Evolutionary conservation across 2,888 invertebrate species (phyloP).

Genomic region (Polydrusus cervinus): DNA sequence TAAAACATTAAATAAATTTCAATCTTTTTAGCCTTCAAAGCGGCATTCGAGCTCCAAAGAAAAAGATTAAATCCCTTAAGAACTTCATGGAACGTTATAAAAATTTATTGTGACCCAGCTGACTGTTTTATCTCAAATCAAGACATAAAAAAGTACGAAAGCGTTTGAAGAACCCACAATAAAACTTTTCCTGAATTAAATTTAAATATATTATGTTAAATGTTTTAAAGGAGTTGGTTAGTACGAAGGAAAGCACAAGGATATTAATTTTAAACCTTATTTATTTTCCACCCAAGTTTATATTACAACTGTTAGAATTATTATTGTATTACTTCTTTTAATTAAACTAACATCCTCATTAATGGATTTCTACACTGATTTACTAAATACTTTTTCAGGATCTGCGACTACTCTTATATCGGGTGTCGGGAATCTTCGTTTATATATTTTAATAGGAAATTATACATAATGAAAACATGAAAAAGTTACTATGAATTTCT

Average conservation of each 20-base stretch:
- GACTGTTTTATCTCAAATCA: conserved; percentile 18
- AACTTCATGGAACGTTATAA: conserved; percentile 6
- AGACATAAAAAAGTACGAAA: neutral
- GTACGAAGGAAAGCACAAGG: neutral
- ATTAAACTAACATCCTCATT: too few species aligned
- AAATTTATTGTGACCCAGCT: conserved; percentile 11
- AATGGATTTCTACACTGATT: too few species aligned
- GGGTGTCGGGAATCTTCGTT: too few species aligned
- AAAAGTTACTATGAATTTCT: too few species aligned
- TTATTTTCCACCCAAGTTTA: neutral
- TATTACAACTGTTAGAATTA: too few species aligned
- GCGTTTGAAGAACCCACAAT: neutral
- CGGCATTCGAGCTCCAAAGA: neutral
- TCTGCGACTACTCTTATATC: too few species aligned
- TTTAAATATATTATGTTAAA: conserved; percentile 8
- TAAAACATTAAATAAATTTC: conserved; percentile 1
- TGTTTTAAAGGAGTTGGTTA: neutral
- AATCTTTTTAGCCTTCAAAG: neutral
- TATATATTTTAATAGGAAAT: too few species aligned
- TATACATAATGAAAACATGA: too few species aligned
- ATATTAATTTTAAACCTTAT: neutral
- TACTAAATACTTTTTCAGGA: too few species aligned
- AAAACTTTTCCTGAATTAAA: conserved; percentile 1
- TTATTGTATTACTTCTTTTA: too few species aligned
- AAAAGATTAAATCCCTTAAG: conserved; percentile 8